Conservation (phyloP, 2,888 invertebrate species). For the Pseudeuparius sepicola region DNA sequence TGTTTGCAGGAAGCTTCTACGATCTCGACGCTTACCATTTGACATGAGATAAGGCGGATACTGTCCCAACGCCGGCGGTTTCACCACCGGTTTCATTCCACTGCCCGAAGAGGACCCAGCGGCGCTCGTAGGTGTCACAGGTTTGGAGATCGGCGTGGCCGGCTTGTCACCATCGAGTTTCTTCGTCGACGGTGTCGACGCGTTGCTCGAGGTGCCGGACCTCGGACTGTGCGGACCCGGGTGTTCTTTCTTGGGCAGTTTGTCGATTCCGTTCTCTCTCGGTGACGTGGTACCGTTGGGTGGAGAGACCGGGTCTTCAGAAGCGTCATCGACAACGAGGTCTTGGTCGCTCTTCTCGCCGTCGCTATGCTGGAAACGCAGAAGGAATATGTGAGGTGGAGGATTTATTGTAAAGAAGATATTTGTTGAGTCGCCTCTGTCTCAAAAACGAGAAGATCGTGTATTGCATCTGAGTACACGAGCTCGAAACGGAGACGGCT, state of each 20-base stretch:
- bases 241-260: conserved; percentile 68
- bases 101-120: conserved; percentile 44
- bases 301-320: conserved; percentile 80
- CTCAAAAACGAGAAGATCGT: too few relatives aligned
- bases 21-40: conserved; percentile 42
- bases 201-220: conserved; percentile 82
- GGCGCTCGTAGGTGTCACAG: conserved; percentile 72
- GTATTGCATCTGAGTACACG: too few relatives aligned
- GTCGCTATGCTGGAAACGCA: conserved; percentile 61
- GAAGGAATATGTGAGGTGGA: too few relatives aligned
- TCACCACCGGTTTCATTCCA: conserved; percentile 47
- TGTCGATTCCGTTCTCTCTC: conserved; percentile 76
- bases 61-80: conserved; percentile 43
- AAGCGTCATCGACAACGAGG: conserved; percentile 89
- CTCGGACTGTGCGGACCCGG: conserved; percentile 60
- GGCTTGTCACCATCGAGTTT: conserved; percentile 79
- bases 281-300: conserved; percentile 85
- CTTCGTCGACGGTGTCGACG: conserved; percentile 82
- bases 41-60: conserved; percentile 52
- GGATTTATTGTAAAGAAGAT: too few relatives aligned
- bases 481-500: too few relatives aligned
- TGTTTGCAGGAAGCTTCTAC: too few relatives aligned
- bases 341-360: conserved; percentile 85
- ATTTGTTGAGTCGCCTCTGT: too few relatives aligned
- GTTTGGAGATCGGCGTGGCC: conserved; percentile 82